Percentiles rank a stretch among this genome's conserved stretches.
These are phyloP conservation scores for Mormyrus lacerda DNA, from an alignment of 2,113 vertebrate genomes.

Conservation along the genomic window DNA sequence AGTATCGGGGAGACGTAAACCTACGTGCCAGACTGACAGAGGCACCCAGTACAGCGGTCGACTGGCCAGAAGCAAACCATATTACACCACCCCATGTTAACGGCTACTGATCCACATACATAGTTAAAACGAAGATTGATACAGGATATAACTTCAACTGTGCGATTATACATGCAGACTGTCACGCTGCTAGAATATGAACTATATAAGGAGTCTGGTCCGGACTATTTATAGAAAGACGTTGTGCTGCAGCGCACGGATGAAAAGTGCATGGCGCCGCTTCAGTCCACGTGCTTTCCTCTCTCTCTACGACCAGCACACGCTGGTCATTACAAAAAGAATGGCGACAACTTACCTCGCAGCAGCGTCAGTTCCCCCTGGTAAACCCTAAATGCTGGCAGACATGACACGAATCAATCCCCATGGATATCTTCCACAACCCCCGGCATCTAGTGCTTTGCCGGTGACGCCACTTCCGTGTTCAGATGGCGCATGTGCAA, in stretches of 20 bases:
- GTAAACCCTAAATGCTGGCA: constrained; percentile 18
- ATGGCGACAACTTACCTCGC: constrained; percentile 14
- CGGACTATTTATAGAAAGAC: not conserved
- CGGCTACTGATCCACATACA: not conserved
- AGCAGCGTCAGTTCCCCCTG: not conserved
- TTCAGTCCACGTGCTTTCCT: not conserved
- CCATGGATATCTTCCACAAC: constrained; percentile 8
- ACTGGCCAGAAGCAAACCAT: not conserved
- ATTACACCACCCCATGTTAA: not conserved
- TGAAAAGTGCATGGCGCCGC: not conserved
- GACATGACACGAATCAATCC: constrained; percentile 11
- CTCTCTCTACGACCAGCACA: not conserved
- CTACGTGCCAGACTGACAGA: not conserved
- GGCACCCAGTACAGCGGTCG: not conserved
- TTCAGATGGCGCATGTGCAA: constrained; percentile 33
- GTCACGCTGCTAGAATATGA: not conserved
- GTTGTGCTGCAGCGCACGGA: not conserved
- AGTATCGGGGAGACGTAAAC: not conserved
- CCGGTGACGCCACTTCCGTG: constrained; percentile 57
- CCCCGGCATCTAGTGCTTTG: not conserved
- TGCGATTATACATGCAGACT: not conserved
- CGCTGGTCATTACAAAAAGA: not conserved
- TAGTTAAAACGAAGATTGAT: not conserved
- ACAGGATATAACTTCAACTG: not conserved
- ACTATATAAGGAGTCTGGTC: constrained; percentile 7